Conservation (phyloP, 2,113 vertebrate species). For the Menidia beryllina region DNA sequence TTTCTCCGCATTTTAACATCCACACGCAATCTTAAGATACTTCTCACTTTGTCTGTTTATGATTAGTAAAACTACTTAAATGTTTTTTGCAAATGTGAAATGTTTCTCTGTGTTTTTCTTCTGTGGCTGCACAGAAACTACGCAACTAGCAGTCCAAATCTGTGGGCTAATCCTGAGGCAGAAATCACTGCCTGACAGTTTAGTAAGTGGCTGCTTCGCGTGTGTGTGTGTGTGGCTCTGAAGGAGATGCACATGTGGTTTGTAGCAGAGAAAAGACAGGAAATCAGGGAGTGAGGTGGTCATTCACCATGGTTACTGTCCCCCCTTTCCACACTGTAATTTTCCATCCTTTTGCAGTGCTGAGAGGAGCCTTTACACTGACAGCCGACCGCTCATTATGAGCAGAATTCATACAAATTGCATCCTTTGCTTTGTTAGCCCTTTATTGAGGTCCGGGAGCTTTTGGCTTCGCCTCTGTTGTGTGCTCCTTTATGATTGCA, state of each 20-base stretch:
- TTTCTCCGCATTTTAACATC: too few species aligned
- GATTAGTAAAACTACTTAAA: too few species aligned
- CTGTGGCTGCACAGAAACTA: conserved; percentile 55
- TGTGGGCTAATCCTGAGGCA: conserved; percentile 63
- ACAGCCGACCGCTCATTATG: conserved; percentile 69
- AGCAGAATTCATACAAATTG: conserved; percentile 72
- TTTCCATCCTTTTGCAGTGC: conserved; percentile 64
- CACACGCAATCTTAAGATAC: too few species aligned
- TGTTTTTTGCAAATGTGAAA: too few species aligned
- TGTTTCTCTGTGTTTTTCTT: conserved; percentile 4
- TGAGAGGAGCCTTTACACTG: conserved; percentile 46
- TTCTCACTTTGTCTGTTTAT: too few species aligned
- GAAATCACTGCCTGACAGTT: conserved; percentile 60
- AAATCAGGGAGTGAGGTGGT: conserved; percentile 44
- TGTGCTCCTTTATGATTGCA: conserved; percentile 61
- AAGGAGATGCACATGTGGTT: conserved; percentile 51
- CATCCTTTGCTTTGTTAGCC: conserved; percentile 66
- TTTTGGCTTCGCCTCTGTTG: conserved; percentile 61
- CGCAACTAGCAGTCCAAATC: conserved; percentile 58
- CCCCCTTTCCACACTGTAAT: conserved; percentile 76
- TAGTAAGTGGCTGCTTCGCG: conserved; percentile 29
- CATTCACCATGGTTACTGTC: conserved; percentile 80
- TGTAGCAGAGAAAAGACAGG: conserved; percentile 42
- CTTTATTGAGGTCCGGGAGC: conserved; percentile 38
- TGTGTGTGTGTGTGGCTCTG: conserved; percentile 28